Base-by-base conservation (phyloP, 2,797 vertebrate genomes). In the Phalloptychus januarius region DNA sequence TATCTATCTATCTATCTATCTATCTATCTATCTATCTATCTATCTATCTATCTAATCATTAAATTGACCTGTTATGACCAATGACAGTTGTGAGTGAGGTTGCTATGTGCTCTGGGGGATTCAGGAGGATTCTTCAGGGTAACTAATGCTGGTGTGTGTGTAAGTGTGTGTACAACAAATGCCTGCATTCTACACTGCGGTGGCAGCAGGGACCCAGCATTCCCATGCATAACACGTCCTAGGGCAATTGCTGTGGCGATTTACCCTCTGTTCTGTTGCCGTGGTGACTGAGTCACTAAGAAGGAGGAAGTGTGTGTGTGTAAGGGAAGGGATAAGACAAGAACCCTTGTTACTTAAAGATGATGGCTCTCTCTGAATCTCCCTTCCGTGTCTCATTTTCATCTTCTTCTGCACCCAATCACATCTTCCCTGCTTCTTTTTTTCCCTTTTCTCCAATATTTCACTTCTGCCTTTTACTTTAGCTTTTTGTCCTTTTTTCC, bases 181-280 rank as follows among this genome's bases (percentile, higher is more conserved):
- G 76, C 42, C n/a, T 79, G 78, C 77, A 75, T 79, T 44, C 72
- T 71, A 82, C 76, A 72, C 45, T 20, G 63, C 12, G 63, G 79
- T 85, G 85, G 87, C 86, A 85, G 80, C 82, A 81, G 87, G 75
- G 79, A 87, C 74, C 75, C 86, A 75, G 84, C 88, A 92, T 96
- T 94, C 89, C 93, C 83, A 95, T 96, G 95, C 94, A 84, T 72
- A 65, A 93, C 96, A 96, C 88, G 85, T 96, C 91, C 86, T 58
- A 85, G 90, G 94, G 90, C 93, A 92, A 90, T 91, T 89, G 92
- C 92, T 88, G 90, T 81, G 76, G 91, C 73, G 88, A 93, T 95
- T 95, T 89, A 94, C 88, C 88, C 92, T 92, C 90, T 82, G 91
- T 92, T 94, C 92, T 91, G 96, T 95, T 97, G 93, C 96, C 94